Percentiles rank a stretch among this genome's conserved stretches.
phyloP scores from a whole-genome alignment of 2,888 invertebrate species.

The Rhingia campestris region DNA sequence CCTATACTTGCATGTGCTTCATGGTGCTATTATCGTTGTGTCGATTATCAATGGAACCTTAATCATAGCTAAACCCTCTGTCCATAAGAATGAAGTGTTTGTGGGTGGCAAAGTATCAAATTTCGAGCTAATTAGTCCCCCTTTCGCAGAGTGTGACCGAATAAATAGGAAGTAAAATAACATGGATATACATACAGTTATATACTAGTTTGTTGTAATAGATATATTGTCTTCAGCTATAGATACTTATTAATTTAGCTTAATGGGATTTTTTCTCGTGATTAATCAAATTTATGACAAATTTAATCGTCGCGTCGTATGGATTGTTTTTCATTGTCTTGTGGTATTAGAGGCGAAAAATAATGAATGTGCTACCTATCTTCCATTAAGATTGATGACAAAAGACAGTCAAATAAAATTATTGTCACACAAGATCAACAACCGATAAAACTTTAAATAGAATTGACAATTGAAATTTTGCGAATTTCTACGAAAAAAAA shows the following conservation, averaged over 20 bases:
- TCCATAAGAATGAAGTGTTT: neutral
- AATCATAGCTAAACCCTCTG: neutral
- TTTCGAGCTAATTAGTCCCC: constrained; percentile 14
- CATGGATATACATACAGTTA: no score
- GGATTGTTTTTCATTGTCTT: constrained; percentile 36
- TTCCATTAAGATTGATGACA: constrained; percentile 30
- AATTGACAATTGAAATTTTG: no score
- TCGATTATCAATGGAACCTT: constrained; percentile 17
- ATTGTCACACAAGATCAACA: no score
- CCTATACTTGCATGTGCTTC: neutral
- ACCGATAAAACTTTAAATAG: no score
- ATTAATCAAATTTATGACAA: constrained; percentile 46
- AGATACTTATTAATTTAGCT: neutral
- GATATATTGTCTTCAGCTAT: no score
- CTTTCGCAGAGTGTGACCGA: neutral
- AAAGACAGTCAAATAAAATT: neutral
- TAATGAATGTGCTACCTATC: constrained; percentile 24
- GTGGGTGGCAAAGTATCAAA: constrained; percentile 5
- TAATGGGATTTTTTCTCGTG: neutral
- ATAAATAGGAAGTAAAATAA: no score
- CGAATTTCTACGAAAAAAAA: no score
- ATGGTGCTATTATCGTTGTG: constrained; percentile 4
- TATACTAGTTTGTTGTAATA: no score
- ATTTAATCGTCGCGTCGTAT: constrained; percentile 10
- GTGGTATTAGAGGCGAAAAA: constrained; percentile 9